Conservation (phyloP, 1,140 invertebrate species). For the Carposina sasakii region DNA sequence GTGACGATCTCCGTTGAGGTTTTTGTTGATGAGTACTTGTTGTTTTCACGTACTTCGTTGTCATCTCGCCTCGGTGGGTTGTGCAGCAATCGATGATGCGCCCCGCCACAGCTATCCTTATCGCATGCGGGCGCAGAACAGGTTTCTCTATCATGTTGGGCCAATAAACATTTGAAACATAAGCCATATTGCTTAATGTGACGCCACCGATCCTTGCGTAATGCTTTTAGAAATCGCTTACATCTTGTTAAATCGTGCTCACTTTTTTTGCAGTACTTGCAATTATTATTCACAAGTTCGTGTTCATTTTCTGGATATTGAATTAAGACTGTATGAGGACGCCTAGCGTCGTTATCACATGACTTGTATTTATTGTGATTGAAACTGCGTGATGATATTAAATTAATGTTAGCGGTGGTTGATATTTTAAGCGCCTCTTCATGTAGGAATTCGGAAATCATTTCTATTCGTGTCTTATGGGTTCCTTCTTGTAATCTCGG, state of each 20-base stretch:
- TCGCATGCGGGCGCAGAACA: slow-evolving; percentile 20
- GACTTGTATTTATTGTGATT: slow-evolving; percentile 2
- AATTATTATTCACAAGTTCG: slow-evolving; percentile 6
- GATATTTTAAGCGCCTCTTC: slow-evolving; percentile 7
- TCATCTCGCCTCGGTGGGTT: slow-evolving; percentile 4
- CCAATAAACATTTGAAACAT: slow-evolving; percentile 21
- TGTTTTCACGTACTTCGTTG: background rate
- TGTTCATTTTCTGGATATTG: slow-evolving; percentile 7
- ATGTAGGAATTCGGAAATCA: background rate
- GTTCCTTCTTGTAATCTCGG: too few species aligned
- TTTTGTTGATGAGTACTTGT: background rate
- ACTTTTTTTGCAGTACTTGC: slow-evolving; percentile 16
- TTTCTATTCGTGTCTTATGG: background rate
- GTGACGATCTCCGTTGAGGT: background rate
- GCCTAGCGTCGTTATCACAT: background rate
- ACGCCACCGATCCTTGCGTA: slow-evolving; percentile 18
- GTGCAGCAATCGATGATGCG: slow-evolving; percentile 24
- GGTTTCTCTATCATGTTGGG: slow-evolving; percentile 13
- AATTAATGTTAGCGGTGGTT: slow-evolving; percentile 3
- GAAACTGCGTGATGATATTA: background rate
- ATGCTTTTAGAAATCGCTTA: slow-evolving; percentile 21
- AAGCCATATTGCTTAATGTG: slow-evolving; percentile 12
- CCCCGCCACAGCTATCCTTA: slow-evolving; percentile 17
- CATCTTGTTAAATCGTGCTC: slow-evolving; percentile 19
- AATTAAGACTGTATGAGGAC: background rate